These are phyloP conservation scores for Macroteleia sp. DNA, from an alignment of 2,888 invertebrate species.

Conservation along the genomic window DNA sequence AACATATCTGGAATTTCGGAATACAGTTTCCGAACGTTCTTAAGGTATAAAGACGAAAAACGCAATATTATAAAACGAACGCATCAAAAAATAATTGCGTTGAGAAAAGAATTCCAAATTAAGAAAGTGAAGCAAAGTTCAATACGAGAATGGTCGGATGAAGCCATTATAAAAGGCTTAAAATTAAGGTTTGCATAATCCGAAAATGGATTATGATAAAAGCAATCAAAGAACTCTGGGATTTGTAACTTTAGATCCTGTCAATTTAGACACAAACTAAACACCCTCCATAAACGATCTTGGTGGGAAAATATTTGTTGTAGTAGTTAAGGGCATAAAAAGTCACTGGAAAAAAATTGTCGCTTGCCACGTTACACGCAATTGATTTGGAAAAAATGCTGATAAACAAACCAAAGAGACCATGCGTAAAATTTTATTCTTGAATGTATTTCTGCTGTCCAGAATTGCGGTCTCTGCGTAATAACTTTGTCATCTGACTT, in stretches of 20 bases:
- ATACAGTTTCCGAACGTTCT: too few species aligned
- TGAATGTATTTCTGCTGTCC: slow-evolving; percentile 6
- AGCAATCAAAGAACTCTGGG: too few species aligned
- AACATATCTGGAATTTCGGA: too few species aligned
- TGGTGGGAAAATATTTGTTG: slow-evolving; percentile 13
- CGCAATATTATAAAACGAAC: too few species aligned
- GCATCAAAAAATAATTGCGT: too few species aligned
- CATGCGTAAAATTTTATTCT: slow-evolving; percentile 14
- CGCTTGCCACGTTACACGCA: slow-evolving; percentile 26
- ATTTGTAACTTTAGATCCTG: slow-evolving; percentile 6
- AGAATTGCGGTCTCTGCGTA: slow-evolving; percentile 9
- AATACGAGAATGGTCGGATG: too few species aligned
- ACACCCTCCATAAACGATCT: background rate
- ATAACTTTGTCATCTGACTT: slow-evolving; percentile 14
- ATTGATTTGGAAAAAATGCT: slow-evolving; percentile 6
- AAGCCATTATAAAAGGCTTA: too few species aligned
- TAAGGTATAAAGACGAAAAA: too few species aligned
- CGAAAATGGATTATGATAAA: too few species aligned
- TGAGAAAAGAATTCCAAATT: too few species aligned
- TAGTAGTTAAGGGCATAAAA: slow-evolving; percentile 11
- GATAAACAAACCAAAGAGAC: background rate
- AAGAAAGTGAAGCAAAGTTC: too few species aligned
- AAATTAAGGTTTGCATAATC: too few species aligned
- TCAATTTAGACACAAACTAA: background rate
- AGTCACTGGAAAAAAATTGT: slow-evolving; percentile 30